Evolutionary conservation across 2,797 vertebrate species (phyloP), one percentile per base, ranked within the genome.

Genomic region (Eremophila alpestris): DNA sequence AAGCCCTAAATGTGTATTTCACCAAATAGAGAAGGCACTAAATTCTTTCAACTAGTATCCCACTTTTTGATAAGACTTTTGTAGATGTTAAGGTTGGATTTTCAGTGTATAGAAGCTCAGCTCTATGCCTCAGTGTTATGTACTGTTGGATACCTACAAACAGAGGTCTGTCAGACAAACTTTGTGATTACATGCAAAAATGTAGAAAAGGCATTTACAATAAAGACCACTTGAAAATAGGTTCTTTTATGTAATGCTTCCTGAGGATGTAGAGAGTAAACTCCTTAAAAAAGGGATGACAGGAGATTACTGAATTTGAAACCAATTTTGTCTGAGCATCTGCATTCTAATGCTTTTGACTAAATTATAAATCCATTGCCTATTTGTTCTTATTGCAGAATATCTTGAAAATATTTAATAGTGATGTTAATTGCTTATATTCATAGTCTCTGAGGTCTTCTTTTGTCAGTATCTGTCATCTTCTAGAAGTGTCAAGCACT

Each of bases 361-460:
- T 90, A 74, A 68, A 81, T 87, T 68, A 63, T 48, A 91, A 93
- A 81, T 24, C 58, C 51, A 54, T 69, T 92, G 46, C 63, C 52
- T 89, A 58, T 90, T 83, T 62, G 6, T 83, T 87, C 26, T 43
- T 36, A 29, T 58, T 89, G 58, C 55, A 87, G 65, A 79, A 52
- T 75, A 75, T 68, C 21, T 73, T 75, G 51, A 52, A 87, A 92
- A 82, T 89, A 87, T 87, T 92, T 93, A 93, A 69, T 76, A 65
- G 16, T 63, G 43, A 15, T 83, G 46, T 32, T 92, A 83, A 92
- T 91, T 90, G 15, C 56, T 77, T 29, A 11, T 89, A 67, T 83
- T 90, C 30, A 4, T 55, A 38, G 46, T 81, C 51, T 87, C 54
- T 81, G 55, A 36, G 9, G 71, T 68, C 46, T 80, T 46, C 60